These are phyloP conservation scores for Diplazon laetatorius DNA, from an alignment of 2,888 invertebrate genomes.

Conservation along the genomic window DNA sequence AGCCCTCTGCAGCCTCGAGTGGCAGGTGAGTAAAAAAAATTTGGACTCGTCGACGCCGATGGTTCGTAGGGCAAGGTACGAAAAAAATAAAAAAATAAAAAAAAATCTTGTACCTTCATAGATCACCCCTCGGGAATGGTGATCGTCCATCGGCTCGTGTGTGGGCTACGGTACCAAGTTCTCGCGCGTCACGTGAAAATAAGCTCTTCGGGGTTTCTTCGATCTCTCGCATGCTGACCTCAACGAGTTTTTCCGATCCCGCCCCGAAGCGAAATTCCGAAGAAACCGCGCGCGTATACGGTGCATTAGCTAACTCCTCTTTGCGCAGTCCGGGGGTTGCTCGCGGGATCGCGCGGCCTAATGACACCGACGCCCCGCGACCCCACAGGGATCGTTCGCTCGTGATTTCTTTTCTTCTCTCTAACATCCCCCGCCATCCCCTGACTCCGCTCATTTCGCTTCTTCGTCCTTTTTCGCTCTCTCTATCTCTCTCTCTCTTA, in stretches of 20 bases:
- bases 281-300: slow-evolving; percentile 67
- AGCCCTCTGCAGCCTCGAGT: too few relatives aligned
- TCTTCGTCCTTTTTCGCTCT: slow-evolving; percentile 60
- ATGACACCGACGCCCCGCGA: slow-evolving; percentile 75
- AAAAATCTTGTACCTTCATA: slow-evolving; percentile 53
- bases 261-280: slow-evolving; percentile 73
- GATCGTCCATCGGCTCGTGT: slow-evolving; percentile 55
- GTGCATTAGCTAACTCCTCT: slow-evolving; percentile 66
- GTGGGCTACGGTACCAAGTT: slow-evolving; percentile 25
- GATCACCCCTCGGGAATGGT: slow-evolving; percentile 55
- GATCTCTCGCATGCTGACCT: slow-evolving; percentile 74
- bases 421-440: slow-evolving; percentile 52
- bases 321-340: slow-evolving; percentile 51
- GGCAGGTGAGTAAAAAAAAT: not conserved
- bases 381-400: slow-evolving; percentile 77
- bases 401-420: slow-evolving; percentile 76
- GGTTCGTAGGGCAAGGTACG: slow-evolving; percentile 5
- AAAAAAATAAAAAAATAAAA: slow-evolving; percentile 38
- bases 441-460: slow-evolving; percentile 52
- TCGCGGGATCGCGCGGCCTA: slow-evolving; percentile 72
- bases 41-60: slow-evolving; percentile 24
- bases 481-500: too few relatives aligned
- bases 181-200: slow-evolving; percentile 55
- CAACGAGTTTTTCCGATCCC: slow-evolving; percentile 74
- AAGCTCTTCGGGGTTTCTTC: slow-evolving; percentile 58